Percentiles rank a stretch among this genome's conserved stretches.
Conservation (phyloP, 2,113 vertebrate species). For the Trachemys scripta region DNA sequence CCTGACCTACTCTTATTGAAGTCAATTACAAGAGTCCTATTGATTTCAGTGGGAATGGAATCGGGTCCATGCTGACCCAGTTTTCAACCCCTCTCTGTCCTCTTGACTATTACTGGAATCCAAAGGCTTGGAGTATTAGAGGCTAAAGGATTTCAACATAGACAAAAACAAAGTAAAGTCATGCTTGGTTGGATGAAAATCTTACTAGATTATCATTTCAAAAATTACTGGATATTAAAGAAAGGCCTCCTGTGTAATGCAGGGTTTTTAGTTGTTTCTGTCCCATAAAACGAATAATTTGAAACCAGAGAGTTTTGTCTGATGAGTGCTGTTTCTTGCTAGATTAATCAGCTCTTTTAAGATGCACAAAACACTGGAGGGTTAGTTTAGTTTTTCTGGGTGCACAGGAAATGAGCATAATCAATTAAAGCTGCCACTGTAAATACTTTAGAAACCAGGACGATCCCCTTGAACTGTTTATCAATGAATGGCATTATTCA, state of each 20-base stretch:
- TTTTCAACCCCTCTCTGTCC: background rate
- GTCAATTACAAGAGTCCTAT: background rate
- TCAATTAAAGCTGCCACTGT: background rate
- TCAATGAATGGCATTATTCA: constrained; percentile 56
- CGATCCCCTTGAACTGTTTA: constrained; percentile 40
- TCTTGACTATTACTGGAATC: background rate
- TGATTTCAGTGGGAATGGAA: background rate
- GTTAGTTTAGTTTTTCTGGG: background rate
- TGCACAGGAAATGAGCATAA: constrained; percentile 1
- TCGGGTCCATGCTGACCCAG: background rate
- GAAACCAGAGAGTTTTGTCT: background rate
- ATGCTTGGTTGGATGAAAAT: background rate
- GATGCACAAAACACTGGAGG: background rate
- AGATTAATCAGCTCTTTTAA: background rate
- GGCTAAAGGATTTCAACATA: background rate
- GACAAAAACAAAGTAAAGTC: background rate
- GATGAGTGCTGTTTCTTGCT: background rate
- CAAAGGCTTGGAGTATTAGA: background rate
- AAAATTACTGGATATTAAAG: background rate
- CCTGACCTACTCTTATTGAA: background rate
- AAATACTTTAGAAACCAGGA: constrained; percentile 32
- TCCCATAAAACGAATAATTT: background rate
- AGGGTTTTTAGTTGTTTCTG: background rate
- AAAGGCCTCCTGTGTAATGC: background rate
- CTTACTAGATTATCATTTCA: background rate